Evolutionary conservation across 1,140 invertebrate genomes (phyloP).

Genomic region (Samia ricini): DNA sequence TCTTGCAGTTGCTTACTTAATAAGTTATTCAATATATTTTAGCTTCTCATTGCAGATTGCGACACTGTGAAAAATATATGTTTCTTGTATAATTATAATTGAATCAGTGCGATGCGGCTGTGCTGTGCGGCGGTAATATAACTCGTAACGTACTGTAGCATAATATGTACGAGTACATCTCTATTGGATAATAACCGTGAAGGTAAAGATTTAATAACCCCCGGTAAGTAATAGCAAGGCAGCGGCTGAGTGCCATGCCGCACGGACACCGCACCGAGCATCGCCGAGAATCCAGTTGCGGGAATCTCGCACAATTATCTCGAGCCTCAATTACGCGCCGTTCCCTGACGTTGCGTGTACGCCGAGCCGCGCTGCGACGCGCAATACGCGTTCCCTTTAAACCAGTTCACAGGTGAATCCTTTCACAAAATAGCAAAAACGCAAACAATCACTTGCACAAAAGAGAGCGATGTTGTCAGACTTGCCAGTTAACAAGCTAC

Average conservation of each 20-base stretch:
- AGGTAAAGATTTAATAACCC: background rate
- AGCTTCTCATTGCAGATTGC: no score
- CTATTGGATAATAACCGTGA: background rate
- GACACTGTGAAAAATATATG: no score
- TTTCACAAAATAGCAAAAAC: conserved; percentile 8
- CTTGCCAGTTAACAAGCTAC: no score
- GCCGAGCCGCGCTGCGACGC: background rate
- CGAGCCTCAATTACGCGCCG: background rate
- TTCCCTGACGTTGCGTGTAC: background rate
- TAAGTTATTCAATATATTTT: no score
- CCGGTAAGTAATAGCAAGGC: background rate
- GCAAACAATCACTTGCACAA: background rate
- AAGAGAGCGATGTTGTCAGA: background rate
- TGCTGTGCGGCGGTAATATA: no score
- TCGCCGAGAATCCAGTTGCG: background rate
- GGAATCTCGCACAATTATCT: background rate
- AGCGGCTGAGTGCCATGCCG: no score
- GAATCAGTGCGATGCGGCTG: no score
- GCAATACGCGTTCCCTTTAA: background rate
- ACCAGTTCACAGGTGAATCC: conserved; percentile 4
- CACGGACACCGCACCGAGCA: background rate
- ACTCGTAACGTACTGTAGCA: background rate
- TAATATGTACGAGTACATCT: background rate
- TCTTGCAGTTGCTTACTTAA: no score
- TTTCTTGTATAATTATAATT: no score